Evolutionary conservation across 2,113 vertebrate species (phyloP).

Genomic region (Aptenodytes forsteri): DNA sequence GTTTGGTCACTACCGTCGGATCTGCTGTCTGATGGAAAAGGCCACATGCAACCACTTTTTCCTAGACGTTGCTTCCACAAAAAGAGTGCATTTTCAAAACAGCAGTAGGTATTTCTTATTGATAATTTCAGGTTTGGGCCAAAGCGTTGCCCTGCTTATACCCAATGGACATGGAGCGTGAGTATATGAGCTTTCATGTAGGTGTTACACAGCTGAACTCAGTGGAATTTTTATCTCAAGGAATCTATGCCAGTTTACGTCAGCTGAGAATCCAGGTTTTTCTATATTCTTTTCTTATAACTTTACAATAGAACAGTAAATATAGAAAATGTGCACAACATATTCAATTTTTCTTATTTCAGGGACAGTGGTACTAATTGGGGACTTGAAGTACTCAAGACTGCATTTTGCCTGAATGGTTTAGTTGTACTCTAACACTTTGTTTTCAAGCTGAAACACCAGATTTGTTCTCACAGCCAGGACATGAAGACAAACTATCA

Average conservation of each 20-base stretch:
- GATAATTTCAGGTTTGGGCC: background rate
- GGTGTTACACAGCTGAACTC: background rate
- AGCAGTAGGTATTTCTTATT: background rate
- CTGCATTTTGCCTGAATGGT: background rate
- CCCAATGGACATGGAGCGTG: fast-evolving
- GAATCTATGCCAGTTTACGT: background rate
- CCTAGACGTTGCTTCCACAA: background rate
- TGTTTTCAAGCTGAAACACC: background rate
- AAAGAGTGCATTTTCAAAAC: background rate
- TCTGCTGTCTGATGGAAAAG: background rate
- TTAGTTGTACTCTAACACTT: background rate
- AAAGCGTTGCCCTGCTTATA: background rate
- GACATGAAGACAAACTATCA: background rate
- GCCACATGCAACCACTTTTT: background rate
- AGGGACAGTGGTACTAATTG: background rate
- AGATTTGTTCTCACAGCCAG: background rate
- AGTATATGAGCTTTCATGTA: fast-evolving
- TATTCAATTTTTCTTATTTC: background rate
- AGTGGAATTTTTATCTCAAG: background rate
- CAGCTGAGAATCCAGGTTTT: background rate
- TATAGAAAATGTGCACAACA: fast-evolving
- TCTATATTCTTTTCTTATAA: background rate
- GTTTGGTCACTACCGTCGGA: fast-evolving
- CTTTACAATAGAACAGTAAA: background rate
- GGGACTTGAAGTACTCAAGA: background rate